Base-by-base conservation (phyloP, 92 coral and sea anemone genomes). In the Epizoanthus rinbou region DNA sequence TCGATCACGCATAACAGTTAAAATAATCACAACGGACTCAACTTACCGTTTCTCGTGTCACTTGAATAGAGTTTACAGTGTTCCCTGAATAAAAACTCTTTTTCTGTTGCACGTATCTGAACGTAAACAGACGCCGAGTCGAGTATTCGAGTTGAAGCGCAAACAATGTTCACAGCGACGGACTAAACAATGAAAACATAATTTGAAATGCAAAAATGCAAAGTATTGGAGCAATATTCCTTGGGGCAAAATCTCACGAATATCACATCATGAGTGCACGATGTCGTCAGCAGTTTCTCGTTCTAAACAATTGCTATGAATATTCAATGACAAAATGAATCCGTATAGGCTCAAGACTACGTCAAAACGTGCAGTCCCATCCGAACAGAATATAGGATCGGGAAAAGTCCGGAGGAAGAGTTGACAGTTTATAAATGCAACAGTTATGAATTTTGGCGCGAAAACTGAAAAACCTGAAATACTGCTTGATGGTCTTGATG, bases 151-250 rank as follows among this genome's bases (percentile, higher is more conserved):
- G 25, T 69, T 24, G 37, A 45, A 78, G 71, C 70, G 68, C 25
- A 59, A 50, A 50, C 54, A 50, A 50, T 50, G 54, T 50, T 50
- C 66, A 78, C 59, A 78, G 15, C 82, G 58, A 59, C 69, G 65
- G 62, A 22, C 63, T 78, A 78, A 62, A 78, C 82, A 78, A 78
- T n/a, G 82, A 78, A 78, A 78, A 18, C 43, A 62, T 1, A 62
- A 78, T 78, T 78, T 78, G 70, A 78, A 78, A 78, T 78, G 82
- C 82, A 78, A 78, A 78, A 41, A 78, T 22, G 57, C n/a, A 24
- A 37, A 15, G 28, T 15, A 64, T 31, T 9, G 19, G 4, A 14
- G 17, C 13, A 5, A 17, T 43, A 67, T 18, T n/a, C 45, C 73
- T 18, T 5, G 47, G 47, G 73, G 73, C 22, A 8, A 31, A 11